Conservation (phyloP, 2,113 vertebrate genomes). For the Thalassarche chlororhynchos region DNA sequence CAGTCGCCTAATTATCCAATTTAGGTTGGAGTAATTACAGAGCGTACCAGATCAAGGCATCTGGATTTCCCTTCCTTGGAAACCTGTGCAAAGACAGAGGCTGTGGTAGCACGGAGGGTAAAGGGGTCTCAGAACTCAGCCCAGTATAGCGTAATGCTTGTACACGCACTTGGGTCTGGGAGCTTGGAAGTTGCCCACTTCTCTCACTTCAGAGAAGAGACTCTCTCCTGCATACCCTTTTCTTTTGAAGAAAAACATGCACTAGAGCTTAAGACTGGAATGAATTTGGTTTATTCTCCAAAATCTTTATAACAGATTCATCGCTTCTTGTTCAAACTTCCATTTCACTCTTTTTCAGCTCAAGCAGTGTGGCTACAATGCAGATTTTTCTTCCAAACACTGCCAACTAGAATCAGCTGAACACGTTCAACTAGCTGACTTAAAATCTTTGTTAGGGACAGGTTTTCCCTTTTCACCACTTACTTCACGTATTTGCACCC, state of each 20-base stretch:
- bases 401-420: background rate
- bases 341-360: background rate
- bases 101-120: rapidly evolving
- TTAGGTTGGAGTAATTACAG: background rate
- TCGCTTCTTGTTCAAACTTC: rapidly evolving
- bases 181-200: background rate
- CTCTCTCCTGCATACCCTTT: background rate
- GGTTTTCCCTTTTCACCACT: background rate
- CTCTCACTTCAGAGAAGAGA: background rate
- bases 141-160: rapidly evolving
- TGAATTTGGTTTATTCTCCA: background rate
- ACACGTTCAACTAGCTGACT: background rate
- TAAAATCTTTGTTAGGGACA: background rate
- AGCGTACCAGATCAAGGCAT: background rate
- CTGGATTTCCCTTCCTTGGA: background rate
- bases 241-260: background rate
- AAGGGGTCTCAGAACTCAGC: background rate
- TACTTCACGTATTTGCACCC: background rate
- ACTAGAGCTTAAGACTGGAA: background rate
- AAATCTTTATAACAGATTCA: background rate
- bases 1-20: background rate
- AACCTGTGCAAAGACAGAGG: background rate
- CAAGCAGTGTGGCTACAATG: background rate
- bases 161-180: rapidly evolving
- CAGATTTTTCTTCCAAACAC: background rate